Conservation (phyloP, 2,888 invertebrate genomes). For the Oscheius onirici region DNA sequence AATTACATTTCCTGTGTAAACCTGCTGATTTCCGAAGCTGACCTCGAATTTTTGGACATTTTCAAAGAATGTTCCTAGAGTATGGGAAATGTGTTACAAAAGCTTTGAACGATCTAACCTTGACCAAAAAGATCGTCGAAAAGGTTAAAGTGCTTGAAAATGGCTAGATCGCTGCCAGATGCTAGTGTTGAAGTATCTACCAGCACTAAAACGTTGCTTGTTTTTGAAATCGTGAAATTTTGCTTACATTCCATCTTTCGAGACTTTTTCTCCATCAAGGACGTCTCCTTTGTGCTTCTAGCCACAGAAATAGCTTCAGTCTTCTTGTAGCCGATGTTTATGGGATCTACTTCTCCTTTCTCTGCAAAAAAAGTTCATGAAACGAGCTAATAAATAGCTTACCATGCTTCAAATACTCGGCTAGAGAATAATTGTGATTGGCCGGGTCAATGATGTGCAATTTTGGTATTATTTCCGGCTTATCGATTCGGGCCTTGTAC, state of each 20-base stretch:
- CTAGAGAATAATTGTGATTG: slow-evolving; percentile 51
- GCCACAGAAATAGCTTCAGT: slow-evolving; percentile 14
- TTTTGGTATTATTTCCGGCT: slow-evolving; percentile 64
- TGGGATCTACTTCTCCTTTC: slow-evolving; percentile 11
- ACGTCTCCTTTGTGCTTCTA: slow-evolving; percentile 41
- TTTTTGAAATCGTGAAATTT: neutral
- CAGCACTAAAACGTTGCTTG: slow-evolving; percentile 45
- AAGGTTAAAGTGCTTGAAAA: slow-evolving; percentile 55
- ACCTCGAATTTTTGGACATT: slow-evolving; percentile 59
- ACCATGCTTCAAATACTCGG: slow-evolving; percentile 50
- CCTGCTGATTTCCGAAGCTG: slow-evolving; percentile 40
- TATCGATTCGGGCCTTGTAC: slow-evolving; percentile 71
- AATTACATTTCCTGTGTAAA: slow-evolving; percentile 52
- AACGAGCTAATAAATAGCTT: neutral
- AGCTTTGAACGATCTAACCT: slow-evolving; percentile 21
- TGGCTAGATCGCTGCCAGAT: slow-evolving; percentile 37
- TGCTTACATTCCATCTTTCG: slow-evolving; percentile 48
- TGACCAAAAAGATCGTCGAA: slow-evolving; percentile 53
- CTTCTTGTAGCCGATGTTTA: slow-evolving; percentile 66
- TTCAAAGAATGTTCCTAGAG: slow-evolving; percentile 50
- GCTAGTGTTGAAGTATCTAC: slow-evolving; percentile 43
- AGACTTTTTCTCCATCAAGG: slow-evolving; percentile 47
- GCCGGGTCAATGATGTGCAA: slow-evolving; percentile 69
- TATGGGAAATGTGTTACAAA: neutral
- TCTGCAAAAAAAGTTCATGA: neutral